phyloP scores from a whole-genome alignment of 2,113 vertebrate species.

The Cygnus buccinator region DNA sequence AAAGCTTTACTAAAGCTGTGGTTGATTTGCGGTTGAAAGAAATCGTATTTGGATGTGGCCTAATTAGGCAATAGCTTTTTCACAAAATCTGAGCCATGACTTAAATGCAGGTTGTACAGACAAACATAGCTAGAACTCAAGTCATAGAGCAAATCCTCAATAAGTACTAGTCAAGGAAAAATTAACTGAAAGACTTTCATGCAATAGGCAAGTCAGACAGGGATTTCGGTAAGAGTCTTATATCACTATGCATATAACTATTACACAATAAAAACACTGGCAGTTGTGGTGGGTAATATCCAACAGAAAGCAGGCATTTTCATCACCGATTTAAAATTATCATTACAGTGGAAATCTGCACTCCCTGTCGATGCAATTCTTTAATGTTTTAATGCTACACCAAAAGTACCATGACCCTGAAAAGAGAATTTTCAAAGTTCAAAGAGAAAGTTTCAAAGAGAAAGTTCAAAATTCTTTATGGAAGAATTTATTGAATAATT shows the following conservation, averaged over 20 bases:
- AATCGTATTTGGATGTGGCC: background rate
- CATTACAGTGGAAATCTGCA: background rate
- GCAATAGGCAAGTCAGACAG: background rate
- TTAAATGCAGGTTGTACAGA: background rate
- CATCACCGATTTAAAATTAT: background rate
- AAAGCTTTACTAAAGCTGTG: background rate
- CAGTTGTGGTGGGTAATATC: background rate
- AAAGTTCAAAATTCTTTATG: background rate
- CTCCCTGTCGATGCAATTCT: background rate
- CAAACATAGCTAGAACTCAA: background rate
- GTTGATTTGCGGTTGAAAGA: background rate
- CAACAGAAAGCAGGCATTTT: background rate
- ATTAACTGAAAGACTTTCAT: background rate
- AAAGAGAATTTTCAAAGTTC: background rate
- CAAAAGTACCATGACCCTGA: background rate
- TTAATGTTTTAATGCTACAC: background rate
- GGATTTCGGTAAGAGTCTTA: background rate
- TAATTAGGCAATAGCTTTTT: background rate
- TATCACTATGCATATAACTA: background rate
- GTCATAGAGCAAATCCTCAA: background rate
- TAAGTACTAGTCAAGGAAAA: background rate
- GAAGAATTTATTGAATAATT: background rate
- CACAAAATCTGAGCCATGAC: background rate
- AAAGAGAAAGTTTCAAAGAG: background rate
- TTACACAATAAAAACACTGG: background rate